Evolutionary conservation across 2,113 vertebrate species (phyloP).

Genomic region (Tetraodon nigroviridis): DNA sequence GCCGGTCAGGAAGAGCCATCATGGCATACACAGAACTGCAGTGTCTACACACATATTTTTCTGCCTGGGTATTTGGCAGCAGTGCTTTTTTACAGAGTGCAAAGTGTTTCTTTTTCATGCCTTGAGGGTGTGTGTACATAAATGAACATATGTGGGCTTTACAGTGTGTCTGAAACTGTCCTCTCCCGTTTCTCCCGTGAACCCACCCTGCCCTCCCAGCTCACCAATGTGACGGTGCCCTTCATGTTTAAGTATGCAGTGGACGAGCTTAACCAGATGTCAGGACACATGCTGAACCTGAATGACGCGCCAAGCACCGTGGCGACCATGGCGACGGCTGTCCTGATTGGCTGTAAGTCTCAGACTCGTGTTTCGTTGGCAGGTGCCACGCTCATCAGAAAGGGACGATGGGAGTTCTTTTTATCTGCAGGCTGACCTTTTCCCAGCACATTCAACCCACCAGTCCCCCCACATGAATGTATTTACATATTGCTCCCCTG

Average conservation of each 20-base stretch:
- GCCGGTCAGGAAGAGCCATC: conserved; percentile 32
- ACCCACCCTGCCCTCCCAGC: conserved; percentile 63
- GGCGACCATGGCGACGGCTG: conserved; percentile 91
- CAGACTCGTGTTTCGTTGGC: conserved; percentile 65
- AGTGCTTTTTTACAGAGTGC: conserved; percentile 6
- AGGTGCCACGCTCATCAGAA: conserved; percentile 65
- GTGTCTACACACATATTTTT: too few species aligned
- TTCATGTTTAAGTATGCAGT: conserved; percentile 99
- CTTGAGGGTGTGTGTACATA: neutral
- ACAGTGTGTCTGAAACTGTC: conserved; percentile 33
- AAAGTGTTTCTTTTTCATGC: neutral
- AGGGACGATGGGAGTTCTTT: conserved; percentile 59
- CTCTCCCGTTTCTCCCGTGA: conserved; percentile 11
- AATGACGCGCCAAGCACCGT: conserved; percentile 87
- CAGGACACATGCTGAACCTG: conserved; percentile 92
- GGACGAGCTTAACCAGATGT: conserved; percentile 94
- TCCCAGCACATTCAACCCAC: conserved; percentile 60
- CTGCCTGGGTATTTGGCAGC: too few species aligned
- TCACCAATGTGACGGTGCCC: conserved; percentile 92
- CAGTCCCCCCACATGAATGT: conserved; percentile 35
- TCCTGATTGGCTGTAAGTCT: conserved; percentile 97
- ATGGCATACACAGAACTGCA: neutral
- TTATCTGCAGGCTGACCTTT: conserved; percentile 74
- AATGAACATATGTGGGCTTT: conserved; percentile 26
- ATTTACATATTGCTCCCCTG: conserved; percentile 43